Evolutionary conservation across 2,888 invertebrate species (phyloP), one percentile per base, ranked within the genome.

Genomic region (Cheilosia variabilis): DNA sequence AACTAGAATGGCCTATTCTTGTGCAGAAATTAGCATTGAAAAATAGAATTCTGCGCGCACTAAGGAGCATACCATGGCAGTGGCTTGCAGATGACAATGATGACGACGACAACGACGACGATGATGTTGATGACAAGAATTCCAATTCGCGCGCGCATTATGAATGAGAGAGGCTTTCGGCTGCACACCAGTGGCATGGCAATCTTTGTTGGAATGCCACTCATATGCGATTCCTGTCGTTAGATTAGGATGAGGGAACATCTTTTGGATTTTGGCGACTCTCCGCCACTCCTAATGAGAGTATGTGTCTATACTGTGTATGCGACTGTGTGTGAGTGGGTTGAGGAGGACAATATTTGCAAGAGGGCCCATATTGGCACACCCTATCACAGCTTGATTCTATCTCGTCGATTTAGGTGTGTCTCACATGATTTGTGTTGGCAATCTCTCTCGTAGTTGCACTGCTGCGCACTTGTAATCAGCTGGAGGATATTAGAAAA

Each of bases 11-110:
- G 77, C 22, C 47, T 77, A 69, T 76, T 76, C 63, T 69, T 15
- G 45, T 73, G 17, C 43, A 63, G 58, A 69, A 84, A 84, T 84
- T 84, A 84, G 83, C 83, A 84, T 84, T 69, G 83, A 84, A 84
- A 84, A 69, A 84, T 84, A 84, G 83, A 71, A 75, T 77, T 37
- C 52, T 27, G 37, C 27, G 3, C 13, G 37, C 63, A 22, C 31
- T 17, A 34, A 50, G 57, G 52, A 45, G 19, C 27, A 45, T 27
- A 27, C 7, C 27, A n/a, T 43, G 58, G 50, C 24, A 6, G 4
- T 15, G 27, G 50, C 17, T 9, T 31, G 37, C 17, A n/a, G 34
- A 10, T 37, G 37, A 41, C 55, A 31, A 17, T 19, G 37, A 31
- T 19, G 7, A 19, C 34, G 37, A 57, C 31, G 55, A 63, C 47